A percentile compares a stretch with the other conserved stretches of the same genome.
Evolutionary conservation across 2,888 invertebrate genomes (phyloP).

Genomic region (Oeneis ivallda): DNA sequence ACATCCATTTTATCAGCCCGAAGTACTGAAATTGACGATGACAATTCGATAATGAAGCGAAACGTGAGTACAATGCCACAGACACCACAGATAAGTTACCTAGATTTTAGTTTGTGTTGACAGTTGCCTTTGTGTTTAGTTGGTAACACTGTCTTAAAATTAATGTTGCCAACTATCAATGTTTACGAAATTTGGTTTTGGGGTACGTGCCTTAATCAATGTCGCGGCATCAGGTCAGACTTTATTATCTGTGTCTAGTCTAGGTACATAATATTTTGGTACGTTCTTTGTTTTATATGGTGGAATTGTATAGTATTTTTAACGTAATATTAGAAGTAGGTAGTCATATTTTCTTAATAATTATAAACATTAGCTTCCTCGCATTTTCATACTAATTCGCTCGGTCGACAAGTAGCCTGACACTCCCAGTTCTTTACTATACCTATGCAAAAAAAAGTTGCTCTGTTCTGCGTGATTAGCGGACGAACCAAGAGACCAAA

Average conservation of each 20-base stretch:
- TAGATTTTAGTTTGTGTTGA: conserved; percentile 16
- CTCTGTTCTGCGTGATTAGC: too few relatives aligned
- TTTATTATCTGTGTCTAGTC: conserved; percentile 4
- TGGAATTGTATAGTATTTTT: neutral
- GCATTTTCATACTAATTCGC: too few relatives aligned
- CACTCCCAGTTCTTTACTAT: too few relatives aligned
- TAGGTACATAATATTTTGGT: neutral
- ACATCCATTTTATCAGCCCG: conserved; percentile 15
- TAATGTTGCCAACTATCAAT: conserved; percentile 50
- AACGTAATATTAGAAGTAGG: neutral
- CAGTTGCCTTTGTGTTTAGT: conserved; percentile 20
- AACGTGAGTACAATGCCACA: conserved; percentile 65
- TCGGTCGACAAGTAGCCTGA: too few relatives aligned
- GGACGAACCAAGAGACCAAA: too few relatives aligned
- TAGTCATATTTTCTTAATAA: too few relatives aligned
- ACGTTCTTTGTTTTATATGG: neutral
- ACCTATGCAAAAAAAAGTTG: too few relatives aligned
- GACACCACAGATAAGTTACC: too few relatives aligned
- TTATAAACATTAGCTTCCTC: too few relatives aligned
- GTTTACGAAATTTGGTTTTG: conserved; percentile 19
- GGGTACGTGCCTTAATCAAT: conserved; percentile 15
- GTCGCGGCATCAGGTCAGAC: conserved; percentile 14
- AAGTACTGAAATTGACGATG: conserved; percentile 40
- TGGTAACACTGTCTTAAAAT: conserved; percentile 37
- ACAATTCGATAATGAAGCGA: conserved; percentile 68